phyloP scores from a whole-genome alignment of 1,140 invertebrate species.

The Apis florea region DNA sequence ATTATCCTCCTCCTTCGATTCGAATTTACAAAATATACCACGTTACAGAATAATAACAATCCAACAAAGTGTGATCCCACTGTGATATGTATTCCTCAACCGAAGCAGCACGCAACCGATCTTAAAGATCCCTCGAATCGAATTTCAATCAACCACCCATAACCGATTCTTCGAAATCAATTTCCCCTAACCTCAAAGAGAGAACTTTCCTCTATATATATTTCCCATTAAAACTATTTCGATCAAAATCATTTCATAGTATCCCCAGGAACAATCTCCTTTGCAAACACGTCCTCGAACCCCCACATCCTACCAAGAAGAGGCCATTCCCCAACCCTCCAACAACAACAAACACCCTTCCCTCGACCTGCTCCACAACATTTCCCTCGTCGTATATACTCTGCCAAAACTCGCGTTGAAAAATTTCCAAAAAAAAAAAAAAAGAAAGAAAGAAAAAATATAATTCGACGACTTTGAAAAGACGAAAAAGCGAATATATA shows the following conservation, averaged over 20 bases:
- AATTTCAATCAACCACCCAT: background rate
- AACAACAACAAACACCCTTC: background rate
- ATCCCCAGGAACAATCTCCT: background rate
- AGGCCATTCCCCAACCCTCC: background rate
- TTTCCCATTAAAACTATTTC: slow-evolving; percentile 17
- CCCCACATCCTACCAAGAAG: background rate
- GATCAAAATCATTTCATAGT: background rate
- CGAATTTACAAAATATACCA: too few species aligned
- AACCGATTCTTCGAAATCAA: background rate
- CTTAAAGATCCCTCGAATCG: too few species aligned
- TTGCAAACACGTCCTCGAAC: background rate
- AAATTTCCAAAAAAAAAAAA: background rate
- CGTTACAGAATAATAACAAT: too few species aligned
- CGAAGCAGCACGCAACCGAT: too few species aligned
- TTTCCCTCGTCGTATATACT: background rate
- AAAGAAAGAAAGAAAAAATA: too few species aligned
- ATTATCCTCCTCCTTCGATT: too few species aligned
- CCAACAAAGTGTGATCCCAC: too few species aligned
- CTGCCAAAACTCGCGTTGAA: too few species aligned
- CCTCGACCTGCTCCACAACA: background rate
- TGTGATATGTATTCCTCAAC: too few species aligned
- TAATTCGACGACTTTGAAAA: too few species aligned
- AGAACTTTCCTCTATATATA: background rate
- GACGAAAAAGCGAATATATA: background rate
- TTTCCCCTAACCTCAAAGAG: background rate